Evolutionary conservation across 2,888 invertebrate genomes (phyloP), one percentile per base, ranked within the genome.

Genomic region (Ceraclea dissimilis): DNA sequence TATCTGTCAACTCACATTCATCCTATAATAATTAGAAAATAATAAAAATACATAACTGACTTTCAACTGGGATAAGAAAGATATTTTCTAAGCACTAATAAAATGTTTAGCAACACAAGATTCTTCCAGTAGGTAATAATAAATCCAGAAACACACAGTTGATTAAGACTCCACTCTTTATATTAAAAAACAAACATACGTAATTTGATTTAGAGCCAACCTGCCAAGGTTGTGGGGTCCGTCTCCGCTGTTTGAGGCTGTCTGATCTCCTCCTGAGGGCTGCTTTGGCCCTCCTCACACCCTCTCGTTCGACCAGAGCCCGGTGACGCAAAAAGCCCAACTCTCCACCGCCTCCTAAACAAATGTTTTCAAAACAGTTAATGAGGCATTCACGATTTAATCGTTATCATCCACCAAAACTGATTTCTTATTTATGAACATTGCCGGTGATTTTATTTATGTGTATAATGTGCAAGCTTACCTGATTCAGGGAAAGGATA

Each of bases 321-420:
- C 90, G 82, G 67, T 90, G 90, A 49, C 89, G 82, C 65, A 90
- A 89, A 74, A 90, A 90, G 69, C 90, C 90, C 52, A 90, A 69
- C 66, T 90, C 90, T 18, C 89, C 82, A 51, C 79, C 78, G 46
- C 66, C 57, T 2, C 66, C 68, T 57, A 68, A 34, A 31, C 31
- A n/a, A n/a, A n/a, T n/a, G n/a, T n/a, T n/a, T 10, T 13, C 2
- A 39, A 39, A 16, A n/a, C 39, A 39, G 26, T 26, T 26, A 6
- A 26, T 26, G n/a, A n/a, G n/a, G n/a, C n/a, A n/a, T n/a, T n/a
- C n/a, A n/a, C n/a, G n/a, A n/a, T n/a, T n/a, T n/a, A n/a, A n/a
- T n/a, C n/a, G n/a, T n/a, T n/a, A n/a, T n/a, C n/a, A n/a, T n/a
- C n/a, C n/a, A n/a, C n/a, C n/a, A n/a, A n/a, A n/a, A n/a, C n/a